phyloP scores from a whole-genome alignment of 1,140 invertebrate species.

The Arion vulgaris region DNA sequence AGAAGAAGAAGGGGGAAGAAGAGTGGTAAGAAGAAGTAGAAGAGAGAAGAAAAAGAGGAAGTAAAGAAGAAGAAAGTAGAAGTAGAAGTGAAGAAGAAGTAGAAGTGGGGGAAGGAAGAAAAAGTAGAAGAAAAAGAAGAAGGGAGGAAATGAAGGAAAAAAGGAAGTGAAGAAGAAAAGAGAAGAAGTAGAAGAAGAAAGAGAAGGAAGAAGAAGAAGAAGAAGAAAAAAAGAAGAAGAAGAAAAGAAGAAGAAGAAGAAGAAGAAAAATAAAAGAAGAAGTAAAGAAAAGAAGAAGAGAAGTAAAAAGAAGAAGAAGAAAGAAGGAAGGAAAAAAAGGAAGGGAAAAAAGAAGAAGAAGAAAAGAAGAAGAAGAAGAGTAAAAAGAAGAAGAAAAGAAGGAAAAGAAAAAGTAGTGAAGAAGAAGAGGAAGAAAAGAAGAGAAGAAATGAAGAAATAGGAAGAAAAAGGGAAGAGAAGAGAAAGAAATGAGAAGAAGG shows the following conservation, averaged over 20 bases:
- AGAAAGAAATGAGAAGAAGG: too few species aligned
- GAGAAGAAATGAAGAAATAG: too few species aligned
- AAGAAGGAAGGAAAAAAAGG: background rate
- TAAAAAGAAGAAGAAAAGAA: too few species aligned
- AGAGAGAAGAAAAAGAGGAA: background rate
- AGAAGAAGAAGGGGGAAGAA: background rate
- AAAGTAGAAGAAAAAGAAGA: background rate
- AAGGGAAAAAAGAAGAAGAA: background rate
- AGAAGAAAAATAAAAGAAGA: background rate
- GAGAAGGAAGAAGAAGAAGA: background rate
- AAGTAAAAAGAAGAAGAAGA: background rate
- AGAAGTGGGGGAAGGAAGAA: background rate
- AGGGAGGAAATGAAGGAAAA: background rate
- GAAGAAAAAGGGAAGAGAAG: too few species aligned
- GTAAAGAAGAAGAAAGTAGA: background rate
- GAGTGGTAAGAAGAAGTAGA: background rate
- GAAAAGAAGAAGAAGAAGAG: background rate
- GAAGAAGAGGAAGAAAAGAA: too few species aligned
- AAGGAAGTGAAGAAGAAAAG: background rate
- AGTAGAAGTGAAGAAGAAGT: background rate
- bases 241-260: background rate
- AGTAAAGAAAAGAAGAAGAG: background rate
- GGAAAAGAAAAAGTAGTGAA: too few species aligned
- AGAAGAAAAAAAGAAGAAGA: background rate
- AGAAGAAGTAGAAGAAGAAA: conserved; percentile 2